Base-by-base conservation (phyloP, 2,797 vertebrate species). In the Argya squamiceps region DNA sequence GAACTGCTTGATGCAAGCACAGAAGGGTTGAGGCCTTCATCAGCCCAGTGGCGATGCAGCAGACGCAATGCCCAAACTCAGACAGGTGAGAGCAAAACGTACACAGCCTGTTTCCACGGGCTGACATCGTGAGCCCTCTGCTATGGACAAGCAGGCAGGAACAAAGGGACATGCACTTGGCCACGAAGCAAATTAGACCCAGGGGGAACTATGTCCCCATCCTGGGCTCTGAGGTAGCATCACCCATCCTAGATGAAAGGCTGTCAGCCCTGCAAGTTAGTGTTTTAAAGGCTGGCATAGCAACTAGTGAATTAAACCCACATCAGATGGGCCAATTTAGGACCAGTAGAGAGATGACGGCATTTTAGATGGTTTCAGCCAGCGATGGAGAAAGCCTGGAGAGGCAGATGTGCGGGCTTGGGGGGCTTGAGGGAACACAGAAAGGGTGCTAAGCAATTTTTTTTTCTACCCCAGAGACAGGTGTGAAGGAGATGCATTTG, bases 251-350 rank as follows among this genome's bases (percentile, higher is more conserved):
- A 90, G 36, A 87, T 26, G 23, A 43, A 67, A 94, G 60, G 60
- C 59, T 92, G 55, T 56, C 67, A 89, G 70, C 77, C 60, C 41
- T 74, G 64, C 12, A 70, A 82, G 60, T 60, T 77, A 83, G 23
- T 37, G 24, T 76, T 93, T 94, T 67, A 58, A 91, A 89, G 56
- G 56, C 68, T 86, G 63, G 56, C 70, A 90, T n/a, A 77, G 80
- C 67, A 96, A 94, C 89, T 47, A 87, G 90, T 80, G 80, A 90
- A 96, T 91, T 95, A 77, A 95, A 95, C 83, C 79, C 78, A 68
- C 50, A 75, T 95, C 83, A 74, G 77, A 91, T 84, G 62, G 62
- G 91, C 39, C 27, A 91, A 55, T 89, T 95, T 92, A 89, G 78
- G 88, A 94, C 63, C 67, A 93, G 67, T 21, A 30, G 88, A 95